A percentile compares a stretch with the other conserved stretches of the same genome.
phyloP scores from a whole-genome alignment of 92 coral and sea anemone genomes.

The Palythoa grandis region DNA sequence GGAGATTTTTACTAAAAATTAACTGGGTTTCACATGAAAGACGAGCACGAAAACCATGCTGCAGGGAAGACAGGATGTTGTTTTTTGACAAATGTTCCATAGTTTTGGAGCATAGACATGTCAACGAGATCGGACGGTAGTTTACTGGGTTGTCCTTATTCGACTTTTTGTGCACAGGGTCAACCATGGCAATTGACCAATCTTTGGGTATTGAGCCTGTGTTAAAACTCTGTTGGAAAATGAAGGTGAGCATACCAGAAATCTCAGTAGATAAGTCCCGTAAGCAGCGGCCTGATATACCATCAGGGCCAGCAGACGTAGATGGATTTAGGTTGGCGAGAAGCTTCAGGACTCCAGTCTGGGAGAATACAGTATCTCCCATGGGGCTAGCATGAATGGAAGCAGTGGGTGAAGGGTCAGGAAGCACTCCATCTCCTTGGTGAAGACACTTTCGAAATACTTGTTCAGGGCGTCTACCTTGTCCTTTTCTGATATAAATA shows the following conservation, averaged over 20 bases:
- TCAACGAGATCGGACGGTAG: too few species aligned
- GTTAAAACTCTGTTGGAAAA: not conserved
- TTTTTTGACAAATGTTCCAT: too few species aligned
- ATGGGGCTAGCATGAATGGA: not conserved
- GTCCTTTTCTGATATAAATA: not conserved
- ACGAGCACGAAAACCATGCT: too few species aligned
- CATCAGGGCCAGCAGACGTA: not conserved
- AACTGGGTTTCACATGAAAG: not conserved
- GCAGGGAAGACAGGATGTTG: too few species aligned
- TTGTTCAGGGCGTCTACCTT: slow-evolving; percentile 5
- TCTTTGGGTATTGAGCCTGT: slow-evolving; percentile 1
- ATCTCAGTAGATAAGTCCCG: not conserved
- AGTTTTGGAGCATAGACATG: too few species aligned
- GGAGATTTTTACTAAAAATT: too few species aligned
- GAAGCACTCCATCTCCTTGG: not conserved
- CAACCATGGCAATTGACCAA: not conserved
- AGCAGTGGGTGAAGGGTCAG: not conserved
- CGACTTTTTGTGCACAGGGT: slow-evolving; percentile 1
- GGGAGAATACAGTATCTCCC: not conserved
- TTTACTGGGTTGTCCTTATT: too few species aligned
- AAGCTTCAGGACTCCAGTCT: not conserved
- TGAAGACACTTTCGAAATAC: not conserved
- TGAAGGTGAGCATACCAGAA: too few species aligned
- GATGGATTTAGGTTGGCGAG: not conserved
- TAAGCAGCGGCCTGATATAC: not conserved